Base-by-base conservation (phyloP, 1,140 invertebrate species). In the Aphelenchoides avenae region DNA sequence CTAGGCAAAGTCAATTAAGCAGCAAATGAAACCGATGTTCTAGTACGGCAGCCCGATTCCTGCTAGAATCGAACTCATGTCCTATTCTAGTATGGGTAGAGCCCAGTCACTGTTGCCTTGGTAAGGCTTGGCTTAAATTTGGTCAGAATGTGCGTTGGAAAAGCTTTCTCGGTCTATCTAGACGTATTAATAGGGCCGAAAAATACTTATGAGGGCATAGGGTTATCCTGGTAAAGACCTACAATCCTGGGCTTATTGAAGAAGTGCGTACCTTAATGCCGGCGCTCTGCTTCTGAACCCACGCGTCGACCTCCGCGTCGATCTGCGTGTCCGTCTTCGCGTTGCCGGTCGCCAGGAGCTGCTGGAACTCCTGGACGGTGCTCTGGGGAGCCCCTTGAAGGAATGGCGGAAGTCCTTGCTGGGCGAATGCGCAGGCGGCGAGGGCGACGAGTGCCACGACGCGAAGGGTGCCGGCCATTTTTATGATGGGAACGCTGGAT, bases 261-360 rank as follows among this genome's bases (percentile, higher is more conserved):
- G 13, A 3, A 15, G 43, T 46, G 22, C 26, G 26, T 69, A 69
- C 62, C 64, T 67, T 73, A 39, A 68, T 55, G 5, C 47, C n/a
- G 7, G 36, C 62, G 30, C 36, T 29, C 51, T 70, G 67, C 6
- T 24, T 29, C 15, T 22, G 43, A 36, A 74, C 55, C 67, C 67
- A 70, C 6, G 33, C 52, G n/a, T 64, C 52, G 29, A 70, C 67
- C 34, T 67, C 61, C 3, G 22, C 50, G 52, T 70, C 67, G 4
- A 70, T 59, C 42, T 71, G 40, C 20, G 41, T 27, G 39, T 71
- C 68, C 34, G 68, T 70, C 61, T 59, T 40, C 2, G 15, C 27
- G 58, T 62, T 15, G 11, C 54, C 55, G 24, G 30, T 55, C 18
- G 34, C 13, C 34, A 36, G 34, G 13, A 36, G n/a, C 13, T 36